Conservation (phyloP, 2,113 vertebrate species). For the Corythornis vintsioides region DNA sequence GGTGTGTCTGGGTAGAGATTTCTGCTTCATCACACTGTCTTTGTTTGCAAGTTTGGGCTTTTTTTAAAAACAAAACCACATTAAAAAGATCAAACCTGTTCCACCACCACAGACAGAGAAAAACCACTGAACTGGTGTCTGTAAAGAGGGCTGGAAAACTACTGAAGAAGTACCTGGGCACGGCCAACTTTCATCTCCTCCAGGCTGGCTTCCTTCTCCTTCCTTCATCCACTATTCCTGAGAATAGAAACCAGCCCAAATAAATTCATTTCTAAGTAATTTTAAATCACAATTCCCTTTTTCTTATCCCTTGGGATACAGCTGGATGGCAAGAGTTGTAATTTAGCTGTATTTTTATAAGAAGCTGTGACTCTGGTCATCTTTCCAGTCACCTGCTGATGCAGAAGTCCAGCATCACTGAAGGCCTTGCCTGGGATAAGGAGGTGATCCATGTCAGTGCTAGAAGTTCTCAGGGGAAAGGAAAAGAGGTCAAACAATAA, state of each 20-base stretch:
- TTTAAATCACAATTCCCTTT: not conserved
- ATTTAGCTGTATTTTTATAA: not conserved
- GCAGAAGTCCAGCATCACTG: not conserved
- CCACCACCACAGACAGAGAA: not conserved
- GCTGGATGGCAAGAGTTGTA: not conserved
- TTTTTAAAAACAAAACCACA: not conserved
- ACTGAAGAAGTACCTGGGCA: not conserved
- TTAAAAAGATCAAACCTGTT: not conserved
- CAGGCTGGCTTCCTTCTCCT: not conserved
- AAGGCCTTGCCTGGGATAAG: not conserved
- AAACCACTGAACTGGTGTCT: not conserved
- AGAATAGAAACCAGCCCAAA: not conserved
- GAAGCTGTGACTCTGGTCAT: not conserved
- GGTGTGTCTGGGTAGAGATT: conserved; percentile 14
- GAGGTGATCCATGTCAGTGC: not conserved
- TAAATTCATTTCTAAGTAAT: not conserved
- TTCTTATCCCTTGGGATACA: not conserved
- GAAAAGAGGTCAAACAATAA: not conserved
- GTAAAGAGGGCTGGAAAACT: conserved; percentile 34
- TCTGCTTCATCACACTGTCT: not conserved
- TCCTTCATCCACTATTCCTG: not conserved
- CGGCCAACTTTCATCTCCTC: rapidly evolving
- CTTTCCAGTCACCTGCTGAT: not conserved
- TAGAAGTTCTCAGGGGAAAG: not conserved
- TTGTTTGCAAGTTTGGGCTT: not conserved